Conservation (phyloP, 2,797 vertebrate species). For the Gambusia yucatana region DNA sequence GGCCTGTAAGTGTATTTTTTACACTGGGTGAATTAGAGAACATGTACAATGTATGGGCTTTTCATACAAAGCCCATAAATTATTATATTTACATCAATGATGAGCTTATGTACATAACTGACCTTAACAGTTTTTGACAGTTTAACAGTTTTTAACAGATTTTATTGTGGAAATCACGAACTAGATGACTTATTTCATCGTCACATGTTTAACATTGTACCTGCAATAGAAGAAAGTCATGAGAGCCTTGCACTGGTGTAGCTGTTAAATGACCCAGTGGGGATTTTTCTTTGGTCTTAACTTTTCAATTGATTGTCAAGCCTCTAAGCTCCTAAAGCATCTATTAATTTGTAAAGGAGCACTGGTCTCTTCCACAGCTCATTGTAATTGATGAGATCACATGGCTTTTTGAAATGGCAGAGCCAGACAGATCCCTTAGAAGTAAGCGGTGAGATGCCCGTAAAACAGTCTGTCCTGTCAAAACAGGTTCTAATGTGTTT, state of each 20-base stretch:
- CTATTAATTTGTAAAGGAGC: constrained; percentile 54
- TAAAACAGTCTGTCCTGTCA: constrained; percentile 23
- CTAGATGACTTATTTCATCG: background rate
- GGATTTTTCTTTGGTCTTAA: constrained; percentile 46
- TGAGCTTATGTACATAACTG: background rate
- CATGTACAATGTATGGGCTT: background rate
- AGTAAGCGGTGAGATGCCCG: constrained; percentile 15
- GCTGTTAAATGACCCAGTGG: constrained; percentile 33
- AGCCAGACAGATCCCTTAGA: constrained; percentile 39
- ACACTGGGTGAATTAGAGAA: background rate
- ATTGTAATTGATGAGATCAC: constrained; percentile 71
- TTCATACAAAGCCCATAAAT: background rate
- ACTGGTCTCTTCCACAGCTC: constrained; percentile 62
- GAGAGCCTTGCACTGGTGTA: background rate
- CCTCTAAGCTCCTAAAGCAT: constrained; percentile 63
- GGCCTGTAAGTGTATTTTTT: background rate
- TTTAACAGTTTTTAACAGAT: background rate
- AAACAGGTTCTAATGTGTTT: background rate
- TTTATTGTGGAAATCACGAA: background rate
- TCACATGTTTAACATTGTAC: background rate
- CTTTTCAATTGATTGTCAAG: constrained; percentile 56
- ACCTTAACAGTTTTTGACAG: background rate
- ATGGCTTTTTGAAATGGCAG: constrained; percentile 63
- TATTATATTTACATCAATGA: background rate
- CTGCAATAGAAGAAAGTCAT: constrained; percentile 1